These are phyloP conservation scores for Euschistus heros DNA, from an alignment of 1,140 invertebrate species.

Conservation along the genomic window DNA sequence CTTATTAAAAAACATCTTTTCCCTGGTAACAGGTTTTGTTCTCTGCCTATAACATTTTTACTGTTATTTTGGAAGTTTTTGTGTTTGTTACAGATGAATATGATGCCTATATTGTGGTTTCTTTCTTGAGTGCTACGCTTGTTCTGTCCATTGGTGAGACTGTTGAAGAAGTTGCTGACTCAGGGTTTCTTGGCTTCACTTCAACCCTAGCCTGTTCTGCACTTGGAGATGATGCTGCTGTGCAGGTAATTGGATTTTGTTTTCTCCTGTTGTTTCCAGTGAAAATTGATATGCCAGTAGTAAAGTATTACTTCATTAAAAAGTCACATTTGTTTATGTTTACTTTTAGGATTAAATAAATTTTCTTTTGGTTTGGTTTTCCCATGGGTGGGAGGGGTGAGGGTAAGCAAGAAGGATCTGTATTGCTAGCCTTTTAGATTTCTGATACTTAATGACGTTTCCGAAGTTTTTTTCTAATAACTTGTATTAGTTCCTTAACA, in stretches of 20 bases:
- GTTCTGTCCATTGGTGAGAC: slow-evolving; percentile 99
- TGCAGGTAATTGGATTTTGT: slow-evolving; percentile 61
- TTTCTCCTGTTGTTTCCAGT: neutral
- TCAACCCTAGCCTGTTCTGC: slow-evolving; percentile 94
- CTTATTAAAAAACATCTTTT: neutral
- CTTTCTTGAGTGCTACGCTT: slow-evolving; percentile 98
- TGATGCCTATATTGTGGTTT: slow-evolving; percentile 99
- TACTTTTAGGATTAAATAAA: no score
- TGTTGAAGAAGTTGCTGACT: slow-evolving; percentile 99
- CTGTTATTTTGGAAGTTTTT: slow-evolving; percentile 26
- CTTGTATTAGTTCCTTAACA: no score
- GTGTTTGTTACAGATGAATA: slow-evolving; percentile 81
- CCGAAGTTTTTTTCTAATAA: no score
- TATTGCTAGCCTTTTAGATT: no score
- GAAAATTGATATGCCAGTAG: no score
- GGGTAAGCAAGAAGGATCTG: no score
- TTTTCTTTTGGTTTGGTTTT: no score
- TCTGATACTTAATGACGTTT: no score
- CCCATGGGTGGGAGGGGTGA: no score
- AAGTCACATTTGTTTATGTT: no score
- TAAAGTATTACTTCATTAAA: no score
- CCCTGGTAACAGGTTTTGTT: neutral
- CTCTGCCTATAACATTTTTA: neutral
- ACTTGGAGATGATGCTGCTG: slow-evolving; percentile 91
- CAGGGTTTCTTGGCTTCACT: slow-evolving; percentile 96